These are phyloP conservation scores for Philonicus albiceps DNA, from an alignment of 2,888 invertebrate genomes.

Conservation along the genomic window DNA sequence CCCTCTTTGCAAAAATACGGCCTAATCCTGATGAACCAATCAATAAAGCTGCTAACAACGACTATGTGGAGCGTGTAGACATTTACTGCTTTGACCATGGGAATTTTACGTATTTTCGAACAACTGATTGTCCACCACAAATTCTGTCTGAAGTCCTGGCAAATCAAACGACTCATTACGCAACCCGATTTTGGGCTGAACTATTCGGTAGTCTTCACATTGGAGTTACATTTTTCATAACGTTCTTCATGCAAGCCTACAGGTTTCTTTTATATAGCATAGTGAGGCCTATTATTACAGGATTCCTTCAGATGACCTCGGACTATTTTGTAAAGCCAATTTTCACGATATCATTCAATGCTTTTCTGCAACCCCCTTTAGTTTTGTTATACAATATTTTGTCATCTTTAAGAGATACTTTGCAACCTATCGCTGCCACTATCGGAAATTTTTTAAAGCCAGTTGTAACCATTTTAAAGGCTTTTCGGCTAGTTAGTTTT, in stretches of 20 bases:
- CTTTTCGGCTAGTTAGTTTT: constrained; percentile 56
- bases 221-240: constrained; percentile 68
- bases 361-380: constrained; percentile 72
- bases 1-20: not conserved
- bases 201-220: constrained; percentile 72
- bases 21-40: not conserved
- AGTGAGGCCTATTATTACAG: constrained; percentile 69
- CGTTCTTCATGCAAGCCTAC: constrained; percentile 69
- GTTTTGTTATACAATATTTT: constrained; percentile 71
- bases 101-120: constrained; percentile 69
- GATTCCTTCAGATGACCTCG: constrained; percentile 69
- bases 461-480: constrained; percentile 54
- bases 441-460: constrained; percentile 63
- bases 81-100: constrained; percentile 76
- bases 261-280: constrained; percentile 68
- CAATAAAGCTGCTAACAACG: not conserved
- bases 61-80: constrained; percentile 62
- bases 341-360: constrained; percentile 70
- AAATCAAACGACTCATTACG: constrained; percentile 68
- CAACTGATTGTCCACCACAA: constrained; percentile 71
- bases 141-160: constrained; percentile 67
- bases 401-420: constrained; percentile 70
- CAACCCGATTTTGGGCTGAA: constrained; percentile 74
- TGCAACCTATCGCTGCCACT: constrained; percentile 69
- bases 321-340: constrained; percentile 75